Percentiles rank a stretch among this genome's conserved stretches.
Evolutionary conservation across 2,888 invertebrate genomes (phyloP).

Genomic region (Hypolimnas misippus): DNA sequence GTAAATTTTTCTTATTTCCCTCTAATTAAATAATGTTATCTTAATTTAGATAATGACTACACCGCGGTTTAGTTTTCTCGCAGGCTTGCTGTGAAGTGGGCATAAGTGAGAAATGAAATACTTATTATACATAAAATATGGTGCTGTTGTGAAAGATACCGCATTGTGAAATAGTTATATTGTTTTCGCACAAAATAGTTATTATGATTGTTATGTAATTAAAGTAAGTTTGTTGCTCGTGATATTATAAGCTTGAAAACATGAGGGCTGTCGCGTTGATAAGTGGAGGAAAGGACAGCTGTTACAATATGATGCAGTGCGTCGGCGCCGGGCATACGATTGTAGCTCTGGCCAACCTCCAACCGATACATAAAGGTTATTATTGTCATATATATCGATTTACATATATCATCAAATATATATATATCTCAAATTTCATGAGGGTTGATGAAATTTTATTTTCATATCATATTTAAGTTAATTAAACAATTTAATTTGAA

Average conservation of each 20-base stretch:
- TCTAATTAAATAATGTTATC: slow-evolving; percentile 69
- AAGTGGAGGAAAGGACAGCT: slow-evolving; percentile 99
- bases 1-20: slow-evolving; percentile 57
- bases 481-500: background rate
- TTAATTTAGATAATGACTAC: slow-evolving; percentile 55
- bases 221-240: slow-evolving; percentile 59
- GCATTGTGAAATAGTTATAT: slow-evolving; percentile 64
- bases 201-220: slow-evolving; percentile 77
- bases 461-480: background rate
- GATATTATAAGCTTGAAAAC: slow-evolving; percentile 64
- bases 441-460: background rate
- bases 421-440: slow-evolving; percentile 26
- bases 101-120: slow-evolving; percentile 15
- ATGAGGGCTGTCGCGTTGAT: slow-evolving; percentile 95
- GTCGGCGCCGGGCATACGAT: slow-evolving; percentile 97
- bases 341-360: slow-evolving; percentile 97
- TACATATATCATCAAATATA: slow-evolving; percentile 26
- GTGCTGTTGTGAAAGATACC: slow-evolving; percentile 58
- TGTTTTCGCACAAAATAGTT: slow-evolving; percentile 63
- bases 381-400: slow-evolving; percentile 42
- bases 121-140: slow-evolving; percentile 48
- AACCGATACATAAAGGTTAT: slow-evolving; percentile 92
- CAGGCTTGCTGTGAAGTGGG: slow-evolving; percentile 34
- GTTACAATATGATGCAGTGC: slow-evolving; percentile 99
- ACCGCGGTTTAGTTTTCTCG: slow-evolving; percentile 32